These are phyloP conservation scores for Cephalotes varians DNA, from an alignment of 2,888 invertebrate species.

Conservation along the genomic window DNA sequence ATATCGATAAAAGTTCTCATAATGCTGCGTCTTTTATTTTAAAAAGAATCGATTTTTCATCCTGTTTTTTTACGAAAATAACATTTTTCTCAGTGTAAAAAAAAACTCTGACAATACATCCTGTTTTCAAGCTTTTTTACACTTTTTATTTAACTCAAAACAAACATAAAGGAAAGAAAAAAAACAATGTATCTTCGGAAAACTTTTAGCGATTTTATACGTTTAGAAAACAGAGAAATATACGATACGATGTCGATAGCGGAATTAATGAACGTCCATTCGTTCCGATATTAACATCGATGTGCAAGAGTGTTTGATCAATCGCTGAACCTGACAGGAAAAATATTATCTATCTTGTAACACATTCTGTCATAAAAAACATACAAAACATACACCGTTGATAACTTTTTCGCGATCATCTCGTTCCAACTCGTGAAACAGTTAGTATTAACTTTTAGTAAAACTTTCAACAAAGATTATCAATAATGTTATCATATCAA, in stretches of 20 bases:
- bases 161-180: neutral
- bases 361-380: neutral
- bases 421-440: neutral
- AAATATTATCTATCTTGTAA: slow-evolving; percentile 6
- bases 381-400: neutral
- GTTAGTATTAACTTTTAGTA: neutral
- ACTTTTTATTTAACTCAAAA: neutral
- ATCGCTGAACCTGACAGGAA: neutral
- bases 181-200: neutral
- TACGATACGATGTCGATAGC: neutral
- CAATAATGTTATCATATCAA: no score
- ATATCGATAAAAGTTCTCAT: no score
- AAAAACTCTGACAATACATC: neutral
- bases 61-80: no score
- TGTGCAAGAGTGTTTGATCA: slow-evolving; percentile 3
- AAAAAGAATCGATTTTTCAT: no score
- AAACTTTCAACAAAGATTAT: neutral
- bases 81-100: no score
- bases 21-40: no score
- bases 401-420: neutral
- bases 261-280: slow-evolving; percentile 4
- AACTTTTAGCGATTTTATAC: neutral
- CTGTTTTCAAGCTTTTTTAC: neutral
- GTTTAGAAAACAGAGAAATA: neutral
- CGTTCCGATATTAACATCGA: neutral